Base-by-base conservation (phyloP, 2,113 vertebrate genomes). In the Ictidomys tridecemlineatus region DNA sequence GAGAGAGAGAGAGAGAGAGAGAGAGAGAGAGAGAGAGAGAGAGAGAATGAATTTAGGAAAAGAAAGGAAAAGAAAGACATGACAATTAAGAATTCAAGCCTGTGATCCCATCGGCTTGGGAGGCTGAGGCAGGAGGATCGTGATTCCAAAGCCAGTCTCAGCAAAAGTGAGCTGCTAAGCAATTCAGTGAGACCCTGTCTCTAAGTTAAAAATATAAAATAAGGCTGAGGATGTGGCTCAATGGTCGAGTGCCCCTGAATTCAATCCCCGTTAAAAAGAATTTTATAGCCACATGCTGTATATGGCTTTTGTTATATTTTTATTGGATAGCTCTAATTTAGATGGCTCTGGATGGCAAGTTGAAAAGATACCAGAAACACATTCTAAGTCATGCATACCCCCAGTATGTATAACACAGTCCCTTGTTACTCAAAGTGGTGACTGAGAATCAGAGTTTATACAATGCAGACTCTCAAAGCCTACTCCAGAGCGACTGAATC, bases 311-410 rank as follows among this genome's bases (percentile, higher is more conserved):
- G n/a, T 45, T 90, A 14, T 34, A 22, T 45, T 65, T 89, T 28
- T 63, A 2, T 72, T 93, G 28, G 20, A 45, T 8, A 84, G n/a
- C 24, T 53, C 51, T n/a, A 63, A 63, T 72, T 53, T 79, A 79
- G n/a, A 79, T 30, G 34, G 26, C 34, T 77, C 39, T 79, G 51
- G 39, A n/a, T 26, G 12, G n/a, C 34, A 69, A 34, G 18, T 39
- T 67, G 95, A 3, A 96, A 89, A 95, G 5, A 9, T 78, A 63
- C 32, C 61, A 85, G 72, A 63, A 92, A 91, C 58, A 84, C 10
- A 42, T 30, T 28, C 9, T 61, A 18, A 34, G 16, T 70, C 28
- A 51, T 61, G 61, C 39, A 34, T 69, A 56, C 48, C 48, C 39
- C 65, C 32, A 67, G 28, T 34, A 30, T 3, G 9, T 7, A 45